Percentiles rank a stretch among this genome's conserved stretches.
Evolutionary conservation across 2,888 invertebrate species (phyloP).

Genomic region (Siphonodentalium dalli): DNA sequence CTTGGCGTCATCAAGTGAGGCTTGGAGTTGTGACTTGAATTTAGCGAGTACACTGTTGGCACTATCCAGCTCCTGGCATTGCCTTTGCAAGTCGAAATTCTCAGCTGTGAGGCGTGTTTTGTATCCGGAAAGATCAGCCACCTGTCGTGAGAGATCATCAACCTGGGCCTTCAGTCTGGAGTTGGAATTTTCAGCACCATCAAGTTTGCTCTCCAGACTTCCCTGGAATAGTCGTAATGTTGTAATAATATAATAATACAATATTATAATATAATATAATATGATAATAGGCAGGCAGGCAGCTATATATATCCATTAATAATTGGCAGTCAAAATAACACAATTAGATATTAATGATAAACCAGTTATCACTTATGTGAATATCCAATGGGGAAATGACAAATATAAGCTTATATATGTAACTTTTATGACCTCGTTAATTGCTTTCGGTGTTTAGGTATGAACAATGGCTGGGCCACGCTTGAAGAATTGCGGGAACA

Average conservation of each 20-base stretch:
- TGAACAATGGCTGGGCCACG: too few species aligned
- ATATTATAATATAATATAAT: neutral
- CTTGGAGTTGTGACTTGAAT: slow-evolving; percentile 70
- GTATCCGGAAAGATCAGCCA: slow-evolving; percentile 61
- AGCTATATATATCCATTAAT: too few species aligned
- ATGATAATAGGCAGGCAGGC: too few species aligned
- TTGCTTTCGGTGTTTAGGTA: too few species aligned
- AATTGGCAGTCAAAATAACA: too few species aligned
- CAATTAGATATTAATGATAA: too few species aligned
- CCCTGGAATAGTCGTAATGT: slow-evolving; percentile 67
- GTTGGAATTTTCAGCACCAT: slow-evolving; percentile 78
- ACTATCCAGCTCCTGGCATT: slow-evolving; percentile 89
- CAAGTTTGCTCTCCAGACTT: slow-evolving; percentile 75
- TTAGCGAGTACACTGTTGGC: slow-evolving; percentile 97
- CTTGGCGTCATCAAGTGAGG: slow-evolving; percentile 60
- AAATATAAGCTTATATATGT: too few species aligned
- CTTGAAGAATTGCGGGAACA: too few species aligned
- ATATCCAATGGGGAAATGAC: too few species aligned
- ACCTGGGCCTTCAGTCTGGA: slow-evolving; percentile 67
- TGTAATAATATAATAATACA: slow-evolving; percentile 34
- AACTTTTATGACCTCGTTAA: too few species aligned
- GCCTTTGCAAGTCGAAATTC: slow-evolving; percentile 70
- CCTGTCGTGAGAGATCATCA: slow-evolving; percentile 93
- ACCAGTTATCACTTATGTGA: too few species aligned
- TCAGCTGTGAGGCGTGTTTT: slow-evolving; percentile 91